Evolutionary conservation across 1,140 invertebrate species (phyloP), one percentile per base, ranked within the genome.

Genomic region (Solenopsis fugax): DNA sequence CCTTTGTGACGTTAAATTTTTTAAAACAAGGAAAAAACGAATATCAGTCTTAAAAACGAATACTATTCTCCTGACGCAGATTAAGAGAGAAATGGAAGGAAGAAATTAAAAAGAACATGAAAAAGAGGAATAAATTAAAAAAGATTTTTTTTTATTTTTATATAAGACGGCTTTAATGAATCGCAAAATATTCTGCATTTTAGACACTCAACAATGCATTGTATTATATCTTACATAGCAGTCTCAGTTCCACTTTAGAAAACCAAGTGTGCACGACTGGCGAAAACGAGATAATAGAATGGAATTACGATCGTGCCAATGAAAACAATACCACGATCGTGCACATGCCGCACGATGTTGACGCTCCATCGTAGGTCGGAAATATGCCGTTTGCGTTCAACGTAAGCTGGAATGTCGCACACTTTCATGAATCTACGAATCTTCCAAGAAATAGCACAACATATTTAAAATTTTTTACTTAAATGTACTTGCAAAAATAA

Each of bases 231-330:
- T 76, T 13, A 16, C 24, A 62, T 12, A 18, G 21, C 41, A 16
- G 56, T 60, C 34, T 29, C 24, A 29, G 45, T 73, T 62, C 10
- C 10, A 50, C 34, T 73, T 72, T 41, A 67, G 45, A 62, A 75
- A 89, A 62, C 58, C 16, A n/a, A 13, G n/a, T 86, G 34, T 75
- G 21, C 67, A 29, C 67, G 73, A 78, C 73, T 87, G 89, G 45
- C 58, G 18, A 56, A 56, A 24, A 64, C 78, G 54, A 80, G 88
- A 90, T 89, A 90, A 90, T 90, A 75, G 89, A 87, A 89, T 85
- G 75, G 65, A 90, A 90, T 90, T 91, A 91, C 81, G 82, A 88
- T 88, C 64, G 72, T 90, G 76, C 60, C 72, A 65, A 71, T 88
- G 89, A 91, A 91, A 88, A 90, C 82, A 91, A 84, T 91, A 82